Conservation (phyloP, 2,888 invertebrate species). For the Acrobasis consociella region DNA sequence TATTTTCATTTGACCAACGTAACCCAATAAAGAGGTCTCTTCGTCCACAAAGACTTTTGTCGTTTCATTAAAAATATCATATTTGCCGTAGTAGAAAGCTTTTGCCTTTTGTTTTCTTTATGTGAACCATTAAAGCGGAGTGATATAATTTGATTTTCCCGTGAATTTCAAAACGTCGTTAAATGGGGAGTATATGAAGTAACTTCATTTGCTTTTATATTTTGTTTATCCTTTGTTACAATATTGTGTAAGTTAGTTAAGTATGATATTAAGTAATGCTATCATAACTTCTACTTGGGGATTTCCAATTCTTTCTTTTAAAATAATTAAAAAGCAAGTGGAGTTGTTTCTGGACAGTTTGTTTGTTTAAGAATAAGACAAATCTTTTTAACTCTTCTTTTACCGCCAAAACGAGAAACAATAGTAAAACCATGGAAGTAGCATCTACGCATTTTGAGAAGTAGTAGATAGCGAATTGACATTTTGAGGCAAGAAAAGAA, state of each 20-base stretch:
- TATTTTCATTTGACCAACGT: slow-evolving; percentile 69
- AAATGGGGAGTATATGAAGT: neutral
- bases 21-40: slow-evolving; percentile 71
- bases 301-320: too few relatives aligned
- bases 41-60: slow-evolving; percentile 66
- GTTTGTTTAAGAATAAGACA: too few relatives aligned
- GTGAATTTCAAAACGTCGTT: slow-evolving; percentile 13
- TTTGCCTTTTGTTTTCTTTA: slow-evolving; percentile 48
- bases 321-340: too few relatives aligned
- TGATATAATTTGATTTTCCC: slow-evolving; percentile 26
- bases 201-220: neutral
- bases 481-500: too few relatives aligned
- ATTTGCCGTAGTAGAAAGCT: slow-evolving; percentile 54
- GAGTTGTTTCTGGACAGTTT: too few relatives aligned
- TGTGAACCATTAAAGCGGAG: slow-evolving; percentile 27
- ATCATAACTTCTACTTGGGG: neutral
- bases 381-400: too few relatives aligned
- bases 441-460: too few relatives aligned
- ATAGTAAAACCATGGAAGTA: too few relatives aligned
- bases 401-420: too few relatives aligned
- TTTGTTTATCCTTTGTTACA: neutral
- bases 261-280: slow-evolving; percentile 16
- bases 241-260: slow-evolving; percentile 22
- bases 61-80: slow-evolving; percentile 71
- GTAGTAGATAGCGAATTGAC: too few relatives aligned